Evolutionary conservation across 2,888 invertebrate species (phyloP), one percentile per base, ranked within the genome.

Genomic region (Heliconius hortense): DNA sequence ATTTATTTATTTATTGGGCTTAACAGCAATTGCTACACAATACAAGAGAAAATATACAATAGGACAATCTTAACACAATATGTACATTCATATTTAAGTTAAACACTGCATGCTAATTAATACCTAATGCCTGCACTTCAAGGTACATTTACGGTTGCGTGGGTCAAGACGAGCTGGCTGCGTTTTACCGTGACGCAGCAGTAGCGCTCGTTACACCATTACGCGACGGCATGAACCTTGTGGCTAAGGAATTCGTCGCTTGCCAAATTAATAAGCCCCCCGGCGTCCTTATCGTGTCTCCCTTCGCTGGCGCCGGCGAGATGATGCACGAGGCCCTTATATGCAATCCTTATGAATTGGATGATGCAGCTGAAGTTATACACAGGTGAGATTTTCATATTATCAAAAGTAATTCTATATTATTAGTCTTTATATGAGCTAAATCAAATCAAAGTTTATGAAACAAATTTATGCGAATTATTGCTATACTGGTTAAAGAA

Each of bases 291-390:
- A 97, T 98, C 71, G 96, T 98, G 13, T 98, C 98, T 0, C 98
- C 98, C 0, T 98, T 98, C 86, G 98, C 98, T 75, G 98, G 98
- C 1, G 98, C 98, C 10, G 98, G 98, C 0, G 98, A 98, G 89
- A 98, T 97, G 95, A 98, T 98, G 98, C 98, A 98, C 90, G 98
- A 98, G 87, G 98, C 98, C 3, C 94, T 98, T 15, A 96, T 97
- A 72, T 97, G 97, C 86, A 98, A 98, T 88, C 98, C 98, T 0
- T 98, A 98, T 84, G 98, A 98, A 88, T 95, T 98, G 71, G 96
- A 97, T 82, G 97, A 97, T 81, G 97, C 97, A 4, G 97, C 98
- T 24, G 97, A 98, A 88, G 96, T 97, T 31, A 96, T 97, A 81
- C 97, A 98, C 88, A 96, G 96, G 95, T 95, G 53, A 56, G 31